Conservation (phyloP, 2,797 vertebrate species). For the Phoxinus dragarum region DNA sequence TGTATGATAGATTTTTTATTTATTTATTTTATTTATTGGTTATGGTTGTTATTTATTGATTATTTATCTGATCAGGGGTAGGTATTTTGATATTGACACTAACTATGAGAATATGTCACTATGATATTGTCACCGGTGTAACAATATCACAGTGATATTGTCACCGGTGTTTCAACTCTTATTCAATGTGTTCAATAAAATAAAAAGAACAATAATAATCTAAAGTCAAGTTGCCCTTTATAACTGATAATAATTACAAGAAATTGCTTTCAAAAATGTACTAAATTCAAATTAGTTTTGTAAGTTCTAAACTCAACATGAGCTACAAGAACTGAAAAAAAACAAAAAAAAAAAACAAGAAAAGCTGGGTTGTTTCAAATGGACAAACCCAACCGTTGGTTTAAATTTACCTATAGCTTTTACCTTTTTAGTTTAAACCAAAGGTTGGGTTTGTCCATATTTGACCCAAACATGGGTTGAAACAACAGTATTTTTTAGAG, state of each 20-base stretch:
- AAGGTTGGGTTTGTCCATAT: no score
- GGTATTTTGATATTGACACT: not conserved
- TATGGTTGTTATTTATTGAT: no score
- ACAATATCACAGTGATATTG: not conserved
- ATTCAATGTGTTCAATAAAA: not conserved
- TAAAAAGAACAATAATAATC: not conserved
- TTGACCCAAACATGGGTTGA: no score
- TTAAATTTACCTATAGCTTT: no score
- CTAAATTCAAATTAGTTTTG: not conserved
- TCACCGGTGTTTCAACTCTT: not conserved
- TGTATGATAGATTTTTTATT: no score
- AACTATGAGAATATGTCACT: not conserved
- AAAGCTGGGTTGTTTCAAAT: no score
- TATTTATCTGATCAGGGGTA: not conserved
- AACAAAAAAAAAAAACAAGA: no score
- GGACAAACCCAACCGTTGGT: no score
- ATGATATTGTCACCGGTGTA: not conserved
- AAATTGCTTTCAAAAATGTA: not conserved
- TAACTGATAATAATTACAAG: not conserved
- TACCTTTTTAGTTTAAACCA: no score
- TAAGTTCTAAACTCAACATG: not conserved
- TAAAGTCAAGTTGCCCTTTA: not conserved
- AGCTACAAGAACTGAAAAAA: not conserved
- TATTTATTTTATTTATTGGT: no score
- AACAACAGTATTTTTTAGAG: no score